Evolutionary conservation across 2,113 vertebrate species (phyloP).

Genomic region (Eidolon helvum): DNA sequence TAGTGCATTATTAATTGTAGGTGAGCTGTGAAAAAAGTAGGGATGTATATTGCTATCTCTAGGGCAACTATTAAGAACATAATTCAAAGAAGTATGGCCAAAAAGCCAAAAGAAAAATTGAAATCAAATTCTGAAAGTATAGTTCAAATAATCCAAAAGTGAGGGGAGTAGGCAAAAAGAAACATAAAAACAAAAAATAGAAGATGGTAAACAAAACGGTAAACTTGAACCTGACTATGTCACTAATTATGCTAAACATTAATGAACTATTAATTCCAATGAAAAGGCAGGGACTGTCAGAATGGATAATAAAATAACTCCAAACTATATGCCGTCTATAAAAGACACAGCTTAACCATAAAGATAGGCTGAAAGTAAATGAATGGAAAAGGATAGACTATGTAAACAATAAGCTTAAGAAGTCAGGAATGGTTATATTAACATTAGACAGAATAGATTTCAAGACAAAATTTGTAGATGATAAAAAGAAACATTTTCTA

Average conservation of each 20-base stretch:
- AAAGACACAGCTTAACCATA: neutral
- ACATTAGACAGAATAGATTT: neutral
- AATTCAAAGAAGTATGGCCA: neutral
- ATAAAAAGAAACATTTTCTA: neutral
- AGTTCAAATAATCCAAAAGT: neutral
- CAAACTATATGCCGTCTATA: neutral
- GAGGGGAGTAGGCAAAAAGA: neutral
- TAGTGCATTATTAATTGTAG: neutral
- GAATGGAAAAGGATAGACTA: neutral
- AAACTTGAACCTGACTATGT: neutral
- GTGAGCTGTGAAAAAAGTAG: neutral
- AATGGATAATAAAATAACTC: neutral
- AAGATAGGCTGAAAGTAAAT: neutral
- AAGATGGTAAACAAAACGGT: neutral
- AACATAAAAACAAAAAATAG: neutral
- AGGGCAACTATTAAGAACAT: neutral
- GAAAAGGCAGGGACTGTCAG: neutral
- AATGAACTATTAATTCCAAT: neutral
- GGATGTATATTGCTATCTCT: neutral
- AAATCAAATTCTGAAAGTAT: constrained; percentile 26
- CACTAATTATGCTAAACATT: constrained; percentile 5
- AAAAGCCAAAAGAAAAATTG: neutral
- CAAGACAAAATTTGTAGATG: neutral
- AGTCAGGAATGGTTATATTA: neutral
- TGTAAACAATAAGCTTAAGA: neutral